Evolutionary conservation across 1,140 invertebrate genomes (phyloP), one percentile per base, ranked within the genome.

Genomic region (Calliphora vicina): DNA sequence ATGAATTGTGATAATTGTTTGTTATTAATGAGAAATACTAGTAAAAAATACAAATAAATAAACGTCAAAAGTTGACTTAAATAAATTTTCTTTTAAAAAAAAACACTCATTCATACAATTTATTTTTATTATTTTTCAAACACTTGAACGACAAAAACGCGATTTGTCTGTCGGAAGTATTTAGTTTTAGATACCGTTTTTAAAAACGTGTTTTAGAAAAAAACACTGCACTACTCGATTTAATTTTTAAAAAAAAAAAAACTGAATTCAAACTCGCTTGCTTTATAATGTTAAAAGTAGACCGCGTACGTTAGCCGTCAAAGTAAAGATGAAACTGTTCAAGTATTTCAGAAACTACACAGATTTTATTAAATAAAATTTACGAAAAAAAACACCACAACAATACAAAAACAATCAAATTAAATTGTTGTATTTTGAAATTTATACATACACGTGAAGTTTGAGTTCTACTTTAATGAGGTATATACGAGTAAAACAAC

Each of bases 321-420:
- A 78, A 78, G 74, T 78, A 43, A 78, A 78, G 74, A 78, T 78
- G 74, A 78, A 78, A 78, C 74, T 78, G 74, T 42, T 25, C 35
- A 25, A 78, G 74, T 78, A 45, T 42, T 43, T 78, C 12, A 20
- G 17, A 42, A 43, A 78, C 74, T 78, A 42, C 74, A 42, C 35
- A 78, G 74, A 78, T 78, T 78, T 43, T 78, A 78, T 78, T 78
- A 23, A 78, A 78, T 20, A 25, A 67, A 67, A 67, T 57, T n/a
- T 23, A 67, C 9, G n/a, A 67, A 25, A 67, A 67, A 67, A 67
- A 67, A 20, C 10, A 10, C 35, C 10, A 35, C 35, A 35, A 35
- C 35, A 35, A 67, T 23, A 57, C 3, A 67, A 67, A 23, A 67
- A 67, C 1, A 67, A 67, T 15, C 12, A 50, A 35, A 8, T 1